These are phyloP conservation scores for Emydura subglobosa DNA, from an alignment of 2,113 vertebrate species.

Conservation along the genomic window DNA sequence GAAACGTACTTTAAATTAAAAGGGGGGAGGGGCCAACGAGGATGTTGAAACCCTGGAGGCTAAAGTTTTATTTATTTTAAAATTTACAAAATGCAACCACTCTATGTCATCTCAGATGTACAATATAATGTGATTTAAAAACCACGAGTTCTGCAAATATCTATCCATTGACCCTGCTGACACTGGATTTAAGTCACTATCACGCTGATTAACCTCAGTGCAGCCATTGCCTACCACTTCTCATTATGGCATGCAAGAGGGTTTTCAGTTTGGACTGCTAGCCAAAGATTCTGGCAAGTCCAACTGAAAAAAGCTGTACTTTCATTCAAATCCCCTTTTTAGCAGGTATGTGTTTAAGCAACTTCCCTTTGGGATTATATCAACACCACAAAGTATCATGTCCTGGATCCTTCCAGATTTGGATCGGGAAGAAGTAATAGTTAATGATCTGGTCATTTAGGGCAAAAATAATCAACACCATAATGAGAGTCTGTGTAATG, in stretches of 20 bases:
- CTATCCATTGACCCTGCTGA: not conserved
- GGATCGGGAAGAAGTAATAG: not conserved
- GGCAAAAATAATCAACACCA: not conserved
- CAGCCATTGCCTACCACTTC: not conserved
- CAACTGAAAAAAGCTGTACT: not conserved
- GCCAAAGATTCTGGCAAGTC: not conserved
- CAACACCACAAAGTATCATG: not conserved
- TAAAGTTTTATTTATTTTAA: not conserved
- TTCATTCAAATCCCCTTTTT: not conserved
- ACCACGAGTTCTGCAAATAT: not conserved
- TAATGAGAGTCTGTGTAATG: not conserved
- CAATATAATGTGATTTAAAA: not conserved
- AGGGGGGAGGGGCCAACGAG: fast-evolving
- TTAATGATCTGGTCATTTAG: not conserved
- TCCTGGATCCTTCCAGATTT: not conserved
- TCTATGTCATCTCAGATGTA: not conserved
- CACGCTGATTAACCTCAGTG: not conserved
- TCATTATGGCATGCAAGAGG: not conserved
- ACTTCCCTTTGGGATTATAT: not conserved
- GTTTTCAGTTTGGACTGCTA: not conserved
- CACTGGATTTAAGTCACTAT: not conserved
- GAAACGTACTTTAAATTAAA: not conserved
- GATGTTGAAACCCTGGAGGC: not conserved
- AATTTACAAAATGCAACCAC: not conserved
- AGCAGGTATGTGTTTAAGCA: not conserved